Evolutionary conservation across 2,888 invertebrate genomes (phyloP).

Genomic region (Andrena bucephala): DNA sequence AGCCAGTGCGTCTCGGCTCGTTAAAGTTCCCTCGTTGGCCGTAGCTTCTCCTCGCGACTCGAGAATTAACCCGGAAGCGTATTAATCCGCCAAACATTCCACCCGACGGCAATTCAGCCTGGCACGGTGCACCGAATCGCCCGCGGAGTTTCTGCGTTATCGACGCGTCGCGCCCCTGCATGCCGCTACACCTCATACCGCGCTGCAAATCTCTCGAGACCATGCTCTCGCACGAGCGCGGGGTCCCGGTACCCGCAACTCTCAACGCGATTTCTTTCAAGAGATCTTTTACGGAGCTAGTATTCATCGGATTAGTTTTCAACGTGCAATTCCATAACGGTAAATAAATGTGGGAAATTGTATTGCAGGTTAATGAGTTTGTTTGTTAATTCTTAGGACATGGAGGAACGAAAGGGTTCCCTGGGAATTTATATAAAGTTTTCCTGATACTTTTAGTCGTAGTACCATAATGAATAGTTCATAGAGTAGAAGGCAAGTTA

Average conservation of each 20-base stretch:
- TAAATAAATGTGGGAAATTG: too few relatives aligned
- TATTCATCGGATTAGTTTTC: too few relatives aligned
- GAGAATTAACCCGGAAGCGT: constrained; percentile 27
- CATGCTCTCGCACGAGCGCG: background rate
- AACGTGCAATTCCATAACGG: too few relatives aligned
- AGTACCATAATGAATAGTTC: too few relatives aligned
- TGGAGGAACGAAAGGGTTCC: too few relatives aligned
- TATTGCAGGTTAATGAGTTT: too few relatives aligned
- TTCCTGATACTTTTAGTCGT: too few relatives aligned
- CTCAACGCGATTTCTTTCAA: too few relatives aligned
- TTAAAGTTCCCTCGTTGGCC: constrained; percentile 18
- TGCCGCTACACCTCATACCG: background rate
- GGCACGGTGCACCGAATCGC: background rate
- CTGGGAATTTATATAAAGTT: too few relatives aligned
- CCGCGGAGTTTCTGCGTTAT: constrained; percentile 6
- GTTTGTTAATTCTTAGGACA: too few relatives aligned
- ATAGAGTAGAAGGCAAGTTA: background rate
- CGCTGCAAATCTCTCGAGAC: too few relatives aligned
- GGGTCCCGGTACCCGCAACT: background rate
- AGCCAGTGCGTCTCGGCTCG: constrained; percentile 38
- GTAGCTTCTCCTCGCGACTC: constrained; percentile 22
- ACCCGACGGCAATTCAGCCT: background rate
- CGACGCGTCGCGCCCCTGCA: constrained; percentile 6
- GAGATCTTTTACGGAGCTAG: too few relatives aligned
- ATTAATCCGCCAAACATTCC: constrained; percentile 8